Conservation (phyloP, 1,140 invertebrate genomes). For the Apis laboriosa region DNA sequence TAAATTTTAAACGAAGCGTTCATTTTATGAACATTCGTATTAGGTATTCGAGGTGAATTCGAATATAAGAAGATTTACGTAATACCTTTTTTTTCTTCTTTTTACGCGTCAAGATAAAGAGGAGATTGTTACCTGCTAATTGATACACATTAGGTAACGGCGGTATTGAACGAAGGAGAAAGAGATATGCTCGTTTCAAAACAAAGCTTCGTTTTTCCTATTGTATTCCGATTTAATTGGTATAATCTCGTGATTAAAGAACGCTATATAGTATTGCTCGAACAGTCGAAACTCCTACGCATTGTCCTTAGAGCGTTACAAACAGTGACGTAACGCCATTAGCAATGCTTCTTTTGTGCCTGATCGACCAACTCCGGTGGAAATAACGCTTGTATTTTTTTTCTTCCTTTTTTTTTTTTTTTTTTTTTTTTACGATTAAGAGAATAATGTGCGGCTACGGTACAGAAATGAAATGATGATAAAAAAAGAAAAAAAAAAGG, state of each 20-base stretch:
- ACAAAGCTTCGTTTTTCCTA: neutral
- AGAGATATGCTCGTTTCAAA: neutral
- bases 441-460: no score
- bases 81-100: no score
- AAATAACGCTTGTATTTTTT: neutral
- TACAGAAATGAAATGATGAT: no score
- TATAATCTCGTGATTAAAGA: neutral
- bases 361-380: neutral
- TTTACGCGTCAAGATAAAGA: neutral
- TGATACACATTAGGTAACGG: neutral
- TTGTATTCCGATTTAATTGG: conserved; percentile 10
- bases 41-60: no score
- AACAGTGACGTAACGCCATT: neutral
- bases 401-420: no score
- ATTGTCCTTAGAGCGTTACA: neutral
- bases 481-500: no score
- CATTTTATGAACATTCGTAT: neutral
- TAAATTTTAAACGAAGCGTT: no score
- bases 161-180: neutral
- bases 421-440: no score
- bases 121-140: neutral
- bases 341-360: neutral
- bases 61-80: no score
- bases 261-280: neutral
- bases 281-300: neutral